Base-by-base conservation (phyloP, 2,888 invertebrate species). In the Biston betularia region DNA sequence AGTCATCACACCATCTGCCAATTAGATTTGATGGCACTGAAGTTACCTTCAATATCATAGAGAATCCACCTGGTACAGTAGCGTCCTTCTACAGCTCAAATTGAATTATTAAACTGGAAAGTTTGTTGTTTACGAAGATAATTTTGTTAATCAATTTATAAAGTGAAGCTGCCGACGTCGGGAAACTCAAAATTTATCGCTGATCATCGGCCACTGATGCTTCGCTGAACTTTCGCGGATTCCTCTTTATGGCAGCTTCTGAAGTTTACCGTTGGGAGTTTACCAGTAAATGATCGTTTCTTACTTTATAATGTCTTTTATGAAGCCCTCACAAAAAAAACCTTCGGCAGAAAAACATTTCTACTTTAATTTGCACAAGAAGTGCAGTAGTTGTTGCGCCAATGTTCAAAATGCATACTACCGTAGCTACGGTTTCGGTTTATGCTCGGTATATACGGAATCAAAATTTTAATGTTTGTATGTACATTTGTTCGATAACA, bases 121-220 rank as follows among this genome's bases (percentile, higher is more conserved):
- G 62, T 63, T 69, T 57, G 53, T 68, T 60, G 63, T 70, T 71
- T 63, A 65, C 67, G 56, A 64, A 69, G 59, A 69, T 70, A 69
- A 72, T 69, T 71, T 70, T 65, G 64, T 68, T 66, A 67, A 70
- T 75, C 70, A 71, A 69, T 71, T 70, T 68, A 68, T 60, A 68
- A 64, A 63, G 63, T 68, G 57, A 57, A 58, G 63, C 54, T 44
- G 62, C 48, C 50, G 65, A 64, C 53, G 62, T 45, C 50, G 56
- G 68, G 50, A 45, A 48, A 49, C 56, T 61, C 56, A 12, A 63
- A 71, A 71, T 73, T 77, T 75, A 75, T 78, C 72, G 70, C 66
- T 71, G 70, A 76, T 78, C 72, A 72, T 65, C 59, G 68, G 70
- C 64, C 69, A 73, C 68, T 71, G 75, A 71, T 63, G 68, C 63